A percentile compares a stretch with the other conserved stretches of the same genome.
These are phyloP conservation scores for Ptychochromis oligacanthus DNA, from an alignment of 2,113 vertebrate genomes.

Conservation along the genomic window DNA sequence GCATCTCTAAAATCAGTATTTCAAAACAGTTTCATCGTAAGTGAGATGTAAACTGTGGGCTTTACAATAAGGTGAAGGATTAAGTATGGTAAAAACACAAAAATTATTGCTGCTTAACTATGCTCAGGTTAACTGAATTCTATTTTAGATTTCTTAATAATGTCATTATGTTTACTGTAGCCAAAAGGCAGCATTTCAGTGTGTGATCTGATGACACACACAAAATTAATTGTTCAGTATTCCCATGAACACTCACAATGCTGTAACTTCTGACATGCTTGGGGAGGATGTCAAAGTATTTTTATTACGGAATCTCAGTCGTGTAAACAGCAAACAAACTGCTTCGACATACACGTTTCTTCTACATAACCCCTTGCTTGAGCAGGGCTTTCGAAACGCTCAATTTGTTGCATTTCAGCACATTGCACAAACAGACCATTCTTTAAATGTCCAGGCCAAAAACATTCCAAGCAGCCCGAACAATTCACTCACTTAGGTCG, in stretches of 20 bases:
- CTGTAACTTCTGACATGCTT: not conserved
- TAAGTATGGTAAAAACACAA: not conserved
- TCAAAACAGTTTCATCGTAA: not conserved
- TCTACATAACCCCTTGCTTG: not conserved
- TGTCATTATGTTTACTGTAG: not conserved
- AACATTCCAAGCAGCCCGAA: conserved; percentile 11
- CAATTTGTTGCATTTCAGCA: not conserved
- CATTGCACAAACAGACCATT: conserved; percentile 13
- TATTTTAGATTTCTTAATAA: not conserved
- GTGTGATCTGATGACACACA: not conserved
- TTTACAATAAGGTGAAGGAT: too few relatives aligned
- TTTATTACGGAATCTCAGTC: not conserved
- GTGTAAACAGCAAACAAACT: not conserved
- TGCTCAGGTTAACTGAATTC: not conserved
- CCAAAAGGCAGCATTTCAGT: not conserved
- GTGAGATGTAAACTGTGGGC: too few relatives aligned
- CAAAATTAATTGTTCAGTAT: not conserved
- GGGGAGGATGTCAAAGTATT: not conserved
- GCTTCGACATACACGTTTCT: not conserved
- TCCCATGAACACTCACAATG: not conserved
- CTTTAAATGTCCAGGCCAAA: not conserved
- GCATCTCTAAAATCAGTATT: not conserved
- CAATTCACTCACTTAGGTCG: not conserved
- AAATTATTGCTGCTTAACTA: not conserved
- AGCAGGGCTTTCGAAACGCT: not conserved